Percentiles rank a stretch among this genome's conserved stretches.
These are phyloP conservation scores for Stegastes partitus DNA, from an alignment of 2,113 vertebrate species.

Conservation along the genomic window DNA sequence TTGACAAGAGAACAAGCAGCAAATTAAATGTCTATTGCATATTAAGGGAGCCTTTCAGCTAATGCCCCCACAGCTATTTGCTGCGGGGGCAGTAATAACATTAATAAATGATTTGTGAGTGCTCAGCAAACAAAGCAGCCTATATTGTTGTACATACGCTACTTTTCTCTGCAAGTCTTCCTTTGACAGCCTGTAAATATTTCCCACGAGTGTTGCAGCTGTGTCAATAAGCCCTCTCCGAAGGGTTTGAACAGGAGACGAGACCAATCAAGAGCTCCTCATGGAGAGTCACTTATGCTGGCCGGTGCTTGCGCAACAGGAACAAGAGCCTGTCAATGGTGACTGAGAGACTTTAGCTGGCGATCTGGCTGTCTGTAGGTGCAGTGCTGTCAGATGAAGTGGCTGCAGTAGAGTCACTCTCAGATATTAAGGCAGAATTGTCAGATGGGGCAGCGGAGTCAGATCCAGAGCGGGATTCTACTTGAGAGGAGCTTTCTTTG, in stretches of 20 bases:
- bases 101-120: constrained; percentile 16
- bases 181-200: background rate
- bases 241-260: constrained; percentile 12
- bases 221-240: constrained; percentile 15
- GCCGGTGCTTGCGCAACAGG: constrained; percentile 28
- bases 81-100: constrained; percentile 34
- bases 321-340: constrained; percentile 2
- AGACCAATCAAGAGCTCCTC: constrained; percentile 22
- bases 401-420: constrained; percentile 48
- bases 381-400: constrained; percentile 25
- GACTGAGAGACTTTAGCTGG: constrained; percentile 71
- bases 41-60: constrained; percentile 33
- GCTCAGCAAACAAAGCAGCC: constrained; percentile 42
- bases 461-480: constrained; percentile 25
- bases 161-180: constrained; percentile 22
- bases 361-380: constrained; percentile 62
- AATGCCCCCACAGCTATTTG: constrained; percentile 33
- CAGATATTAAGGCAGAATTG: constrained; percentile 41
- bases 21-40: constrained; percentile 49
- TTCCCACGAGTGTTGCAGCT: constrained; percentile 16
- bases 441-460: constrained; percentile 5
- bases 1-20: constrained; percentile 8
- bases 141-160: constrained; percentile 4
- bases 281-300: constrained; percentile 38
- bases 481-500: constrained; percentile 74